Evolutionary conservation across 2,797 vertebrate genomes (phyloP), one percentile per base, ranked within the genome.

Genomic region (Denticeps clupeoides): DNA sequence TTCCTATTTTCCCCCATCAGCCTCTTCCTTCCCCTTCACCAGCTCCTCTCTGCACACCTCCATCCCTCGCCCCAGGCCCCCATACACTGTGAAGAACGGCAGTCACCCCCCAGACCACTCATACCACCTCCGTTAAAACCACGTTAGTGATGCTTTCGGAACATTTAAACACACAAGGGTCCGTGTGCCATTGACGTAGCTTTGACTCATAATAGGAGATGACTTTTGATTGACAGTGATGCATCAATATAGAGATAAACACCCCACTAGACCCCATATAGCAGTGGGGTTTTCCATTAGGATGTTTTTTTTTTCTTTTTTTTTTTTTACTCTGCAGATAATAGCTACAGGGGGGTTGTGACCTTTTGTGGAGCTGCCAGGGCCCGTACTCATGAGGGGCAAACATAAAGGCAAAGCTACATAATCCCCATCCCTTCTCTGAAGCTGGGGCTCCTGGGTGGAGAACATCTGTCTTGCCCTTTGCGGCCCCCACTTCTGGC

Each of bases 401-500:
- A 37, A 37, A 37, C 33, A 7, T 37, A 33, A 37, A 33, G 33
- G 43, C 56, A 31, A 38, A 41, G 47, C 44, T n/a, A 45, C 45
- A 59, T 62, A 62, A 59, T 65, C 63, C 56, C 58, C 48, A 25
- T 43, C 41, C 58, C 47, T 59, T 56, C 55, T 49, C 50, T 45
- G 18, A 27, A 59, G 49, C 37, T 56, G 43, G 48, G 35, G 53
- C 53, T 40, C 59, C 53, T 59, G 47, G 47, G 56, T 59, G 43
- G 50, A 56, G 56, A 47, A 62, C 56, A 62, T 62, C 59, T 59
- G 59, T 59, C 50, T 21, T 12, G 49, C 18, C 32, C 41, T 13
- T 13, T 12, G 15, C 12, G 2, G 12, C 11, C 29, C 4, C 29
- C 29, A 5, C 13, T 29, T 5, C n/a, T 12, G 12, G 11, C 33